Base-by-base conservation (phyloP, 2,888 invertebrate species). In the Rhingia rostrata region DNA sequence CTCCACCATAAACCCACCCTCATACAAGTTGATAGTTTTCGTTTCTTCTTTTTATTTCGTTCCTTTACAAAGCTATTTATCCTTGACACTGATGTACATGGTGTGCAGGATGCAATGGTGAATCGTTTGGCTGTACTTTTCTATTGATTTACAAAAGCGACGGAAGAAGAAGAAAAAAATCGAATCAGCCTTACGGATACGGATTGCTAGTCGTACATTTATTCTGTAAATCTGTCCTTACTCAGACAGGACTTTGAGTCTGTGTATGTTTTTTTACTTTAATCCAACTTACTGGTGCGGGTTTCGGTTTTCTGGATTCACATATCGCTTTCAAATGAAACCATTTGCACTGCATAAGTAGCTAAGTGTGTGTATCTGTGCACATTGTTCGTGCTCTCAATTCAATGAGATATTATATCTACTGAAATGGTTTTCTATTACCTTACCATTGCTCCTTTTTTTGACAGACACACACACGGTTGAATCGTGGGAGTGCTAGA, bases 51-150 rank as follows among this genome's bases (percentile, higher is more conserved):
- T 49, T 12, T 22, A 4, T 0, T 33, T 22, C 9, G 14, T 39
- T 53, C 53, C 32, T 73, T 73, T 60, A 60, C 66, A 60, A 73
- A 73, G 39, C 77, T 22, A 75, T 82, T 66, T 77, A 77, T 60
- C 63, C 70, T 56, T 69, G 80, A 67, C 67, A 63, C 61, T 14
- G 49, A 53, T 22, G 22, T 9, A 9, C 9, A 6, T 0, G 4
- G 6, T 4, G 22, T 39, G 35, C 61, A 79, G 35, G 47, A 53
- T 45, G 66, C 39, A 72, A 37, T 56, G 32, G 49, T 54, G 9
- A 58, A 45, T 49, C 22, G 54, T 33, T 37, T 69, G 51, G 14
- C 22, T 81, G 63, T 54, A 64, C 33, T 66, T 43, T 72, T 72
- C 43, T 56, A 51, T 79, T 49, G 63, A 78, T 49, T 78, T 66